A percentile compares a stretch with the other conserved stretches of the same genome.
phyloP scores from a whole-genome alignment of 2,888 invertebrate species.

The Smittia aterrima region DNA sequence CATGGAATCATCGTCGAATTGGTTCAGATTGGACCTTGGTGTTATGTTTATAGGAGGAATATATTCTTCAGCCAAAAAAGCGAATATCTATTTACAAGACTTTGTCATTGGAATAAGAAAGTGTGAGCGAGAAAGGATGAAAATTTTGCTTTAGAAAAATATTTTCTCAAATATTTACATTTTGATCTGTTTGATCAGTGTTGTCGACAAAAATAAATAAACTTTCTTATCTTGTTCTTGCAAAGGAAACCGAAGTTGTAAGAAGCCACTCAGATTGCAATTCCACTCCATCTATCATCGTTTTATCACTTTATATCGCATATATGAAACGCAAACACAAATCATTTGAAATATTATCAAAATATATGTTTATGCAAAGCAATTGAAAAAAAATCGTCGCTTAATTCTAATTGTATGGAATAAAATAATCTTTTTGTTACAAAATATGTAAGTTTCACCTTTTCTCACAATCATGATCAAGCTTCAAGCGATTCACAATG shows the following conservation, averaged over 20 bases:
- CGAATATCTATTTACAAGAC: background rate
- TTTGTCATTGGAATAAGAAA: background rate
- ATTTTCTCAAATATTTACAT: background rate
- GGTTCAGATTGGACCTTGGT: background rate
- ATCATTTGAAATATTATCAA: background rate
- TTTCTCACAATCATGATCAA: background rate
- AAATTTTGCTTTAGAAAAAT: background rate
- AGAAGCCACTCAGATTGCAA: background rate
- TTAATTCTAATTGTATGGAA: slow-evolving; percentile 3
- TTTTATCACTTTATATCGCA: slow-evolving; percentile 15
- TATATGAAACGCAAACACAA: slow-evolving; percentile 13
- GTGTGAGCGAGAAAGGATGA: background rate
- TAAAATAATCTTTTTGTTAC: background rate
- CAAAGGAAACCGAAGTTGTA: background rate
- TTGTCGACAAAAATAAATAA: background rate
- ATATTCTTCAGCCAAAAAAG: background rate
- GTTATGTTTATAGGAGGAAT: background rate
- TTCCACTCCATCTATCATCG: background rate
- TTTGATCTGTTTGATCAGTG: background rate
- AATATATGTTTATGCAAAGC: slow-evolving; percentile 22
- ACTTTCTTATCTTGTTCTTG: background rate
- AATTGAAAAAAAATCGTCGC: background rate
- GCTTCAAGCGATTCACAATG: background rate
- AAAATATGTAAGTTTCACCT: slow-evolving; percentile 15
- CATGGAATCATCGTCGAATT: background rate